phyloP scores from a whole-genome alignment of 2,888 invertebrate species.

The Cetonia aurata region DNA sequence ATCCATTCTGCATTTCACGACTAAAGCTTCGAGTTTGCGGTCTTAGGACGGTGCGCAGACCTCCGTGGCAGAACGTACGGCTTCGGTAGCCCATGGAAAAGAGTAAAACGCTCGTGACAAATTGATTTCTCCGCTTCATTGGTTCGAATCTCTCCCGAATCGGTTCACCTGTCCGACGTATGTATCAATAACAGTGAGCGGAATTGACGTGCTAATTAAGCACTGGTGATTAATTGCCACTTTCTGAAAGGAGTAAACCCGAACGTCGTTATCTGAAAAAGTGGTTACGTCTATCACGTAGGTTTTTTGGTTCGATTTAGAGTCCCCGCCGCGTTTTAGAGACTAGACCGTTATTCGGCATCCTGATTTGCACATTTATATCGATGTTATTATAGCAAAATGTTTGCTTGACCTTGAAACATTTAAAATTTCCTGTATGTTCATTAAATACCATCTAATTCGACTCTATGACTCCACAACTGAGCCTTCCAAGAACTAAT shows the following conservation, averaged over 20 bases:
- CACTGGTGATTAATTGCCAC: conserved; percentile 55
- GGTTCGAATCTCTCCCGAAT: conserved; percentile 53
- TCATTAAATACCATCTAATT: not conserved
- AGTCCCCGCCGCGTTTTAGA: no score
- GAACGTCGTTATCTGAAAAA: no score
- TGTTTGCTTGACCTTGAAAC: not conserved
- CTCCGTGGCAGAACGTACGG: no score
- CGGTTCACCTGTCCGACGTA: conserved; percentile 54
- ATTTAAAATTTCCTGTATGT: not conserved
- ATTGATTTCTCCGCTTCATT: conserved; percentile 55
- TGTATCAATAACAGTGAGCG: conserved; percentile 50
- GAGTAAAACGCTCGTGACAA: conserved; percentile 56
- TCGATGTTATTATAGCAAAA: no score
- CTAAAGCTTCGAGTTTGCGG: no score
- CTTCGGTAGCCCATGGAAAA: conserved; percentile 43
- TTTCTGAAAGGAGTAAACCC: no score
- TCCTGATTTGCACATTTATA: no score
- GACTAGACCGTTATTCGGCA: no score
- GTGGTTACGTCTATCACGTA: no score
- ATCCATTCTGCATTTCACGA: no score
- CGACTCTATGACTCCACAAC: not conserved
- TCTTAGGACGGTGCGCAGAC: no score
- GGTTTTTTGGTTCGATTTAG: no score
- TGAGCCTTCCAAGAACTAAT: not conserved
- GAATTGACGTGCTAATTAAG: conserved; percentile 57